Percentiles rank a stretch among this genome's conserved stretches.
phyloP scores from a whole-genome alignment of 1,140 invertebrate species.

The Plodia interpunctella region DNA sequence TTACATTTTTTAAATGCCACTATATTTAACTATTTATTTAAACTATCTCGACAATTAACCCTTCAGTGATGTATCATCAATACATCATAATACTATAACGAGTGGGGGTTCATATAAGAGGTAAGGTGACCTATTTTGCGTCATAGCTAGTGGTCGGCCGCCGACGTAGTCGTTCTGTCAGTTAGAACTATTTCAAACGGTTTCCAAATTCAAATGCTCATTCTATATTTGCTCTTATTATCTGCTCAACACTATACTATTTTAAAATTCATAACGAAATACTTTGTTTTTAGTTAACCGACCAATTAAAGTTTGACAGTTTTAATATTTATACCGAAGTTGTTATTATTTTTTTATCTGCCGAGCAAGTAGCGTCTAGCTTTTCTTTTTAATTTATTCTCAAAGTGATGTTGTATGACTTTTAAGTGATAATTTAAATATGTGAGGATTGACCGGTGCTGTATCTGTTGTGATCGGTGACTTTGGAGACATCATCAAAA shows the following conservation, averaged over 20 bases:
- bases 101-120: slow-evolving; percentile 52
- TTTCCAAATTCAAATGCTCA: not conserved
- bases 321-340: not conserved
- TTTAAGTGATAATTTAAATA: not conserved
- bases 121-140: slow-evolving; percentile 54
- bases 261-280: not conserved
- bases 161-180: not conserved
- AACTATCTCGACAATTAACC: too few species aligned
- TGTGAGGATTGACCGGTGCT: not conserved
- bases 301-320: too few species aligned
- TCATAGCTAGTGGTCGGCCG: slow-evolving; percentile 21
- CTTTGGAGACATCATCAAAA: slow-evolving; percentile 1
- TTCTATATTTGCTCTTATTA: too few species aligned
- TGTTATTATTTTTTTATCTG: not conserved
- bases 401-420: not conserved
- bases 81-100: not conserved
- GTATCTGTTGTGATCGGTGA: not conserved
- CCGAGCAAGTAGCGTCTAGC: too few species aligned
- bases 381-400: too few species aligned
- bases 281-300: not conserved
- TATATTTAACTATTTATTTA: too few species aligned
- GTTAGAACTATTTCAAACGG: not conserved
- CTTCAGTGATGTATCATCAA: too few species aligned
- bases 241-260: too few species aligned
- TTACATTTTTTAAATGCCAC: too few species aligned